Evolutionary conservation across 2,888 invertebrate species (phyloP).

Genomic region (Clivina fossor): DNA sequence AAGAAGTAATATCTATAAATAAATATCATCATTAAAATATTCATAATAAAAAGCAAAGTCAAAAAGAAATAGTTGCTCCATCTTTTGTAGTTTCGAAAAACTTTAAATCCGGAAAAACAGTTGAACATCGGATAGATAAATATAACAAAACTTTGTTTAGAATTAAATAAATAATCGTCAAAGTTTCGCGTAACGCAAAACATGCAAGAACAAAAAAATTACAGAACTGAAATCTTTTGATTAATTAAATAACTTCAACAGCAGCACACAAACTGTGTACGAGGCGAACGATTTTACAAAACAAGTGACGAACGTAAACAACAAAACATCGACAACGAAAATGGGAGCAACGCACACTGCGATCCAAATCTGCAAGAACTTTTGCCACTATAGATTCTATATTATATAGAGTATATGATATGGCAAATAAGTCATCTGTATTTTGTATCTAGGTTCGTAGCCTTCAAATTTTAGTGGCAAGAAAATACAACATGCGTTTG

Average conservation of each 20-base stretch:
- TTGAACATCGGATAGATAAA: too few species aligned
- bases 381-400: too few species aligned
- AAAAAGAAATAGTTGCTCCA: too few species aligned
- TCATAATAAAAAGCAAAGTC: too few species aligned
- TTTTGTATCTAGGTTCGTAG: neutral
- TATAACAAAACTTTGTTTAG: neutral
- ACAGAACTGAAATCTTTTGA: conserved; percentile 1
- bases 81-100: too few species aligned
- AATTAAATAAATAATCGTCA: conserved; percentile 2
- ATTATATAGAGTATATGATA: too few species aligned
- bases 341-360: neutral
- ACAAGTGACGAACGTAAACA: neutral
- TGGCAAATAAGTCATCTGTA: too few species aligned
- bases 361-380: too few species aligned
- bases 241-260: conserved; percentile 14
- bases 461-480: neutral
- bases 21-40: too few species aligned
- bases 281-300: conserved; percentile 4
- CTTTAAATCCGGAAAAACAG: too few species aligned
- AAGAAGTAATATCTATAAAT: too few species aligned
- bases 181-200: too few species aligned
- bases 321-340: conserved; percentile 6
- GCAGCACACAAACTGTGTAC: neutral
- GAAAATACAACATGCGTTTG: conserved; percentile 8
- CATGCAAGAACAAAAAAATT: neutral